Percentiles rank a stretch among this genome's conserved stretches.
Evolutionary conservation across 1,140 invertebrate genomes (phyloP).

Genomic region (Brachionus sp.): DNA sequence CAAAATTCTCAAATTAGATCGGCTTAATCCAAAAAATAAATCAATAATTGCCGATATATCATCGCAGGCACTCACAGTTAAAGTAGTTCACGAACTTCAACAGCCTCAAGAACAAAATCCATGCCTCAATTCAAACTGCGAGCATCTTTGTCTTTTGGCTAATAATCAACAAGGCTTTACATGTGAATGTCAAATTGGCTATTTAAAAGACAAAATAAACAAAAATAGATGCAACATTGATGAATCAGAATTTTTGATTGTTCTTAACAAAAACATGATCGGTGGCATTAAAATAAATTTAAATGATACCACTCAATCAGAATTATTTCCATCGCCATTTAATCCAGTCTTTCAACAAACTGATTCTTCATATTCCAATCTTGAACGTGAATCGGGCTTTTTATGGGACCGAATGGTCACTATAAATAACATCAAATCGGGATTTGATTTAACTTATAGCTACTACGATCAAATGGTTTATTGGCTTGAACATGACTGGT

Average conservation of each 20-base stretch:
- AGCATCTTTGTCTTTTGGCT: slow-evolving; percentile 85
- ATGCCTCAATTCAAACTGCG: slow-evolving; percentile 68
- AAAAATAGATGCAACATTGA: slow-evolving; percentile 22
- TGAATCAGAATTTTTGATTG: slow-evolving; percentile 14
- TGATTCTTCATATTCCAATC: not conserved
- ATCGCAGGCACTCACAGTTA: slow-evolving; percentile 85
- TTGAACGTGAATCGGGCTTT: not conserved
- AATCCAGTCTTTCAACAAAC: not conserved
- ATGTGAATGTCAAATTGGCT: slow-evolving; percentile 37
- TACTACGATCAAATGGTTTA: slow-evolving; percentile 10
- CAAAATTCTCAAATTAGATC: slow-evolving; percentile 76
- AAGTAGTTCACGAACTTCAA: slow-evolving; percentile 86
- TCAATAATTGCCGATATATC: slow-evolving; percentile 64
- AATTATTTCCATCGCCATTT: not conserved
- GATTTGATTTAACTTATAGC: slow-evolving; percentile 33
- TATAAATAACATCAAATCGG: not conserved
- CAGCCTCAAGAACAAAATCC: slow-evolving; percentile 66
- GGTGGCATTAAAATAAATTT: not conserved
- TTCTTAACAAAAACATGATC: slow-evolving; percentile 19
- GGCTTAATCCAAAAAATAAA: slow-evolving; percentile 45
- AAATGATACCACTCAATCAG: slow-evolving; percentile 2
- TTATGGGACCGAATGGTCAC: slow-evolving; percentile 57
- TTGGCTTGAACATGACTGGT: slow-evolving; percentile 1
- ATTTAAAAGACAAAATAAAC: not conserved
- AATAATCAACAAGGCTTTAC: not conserved